These are phyloP conservation scores for Quadroppia sp. DNA, from an alignment of 2,888 invertebrate genomes.

Conservation along the genomic window DNA sequence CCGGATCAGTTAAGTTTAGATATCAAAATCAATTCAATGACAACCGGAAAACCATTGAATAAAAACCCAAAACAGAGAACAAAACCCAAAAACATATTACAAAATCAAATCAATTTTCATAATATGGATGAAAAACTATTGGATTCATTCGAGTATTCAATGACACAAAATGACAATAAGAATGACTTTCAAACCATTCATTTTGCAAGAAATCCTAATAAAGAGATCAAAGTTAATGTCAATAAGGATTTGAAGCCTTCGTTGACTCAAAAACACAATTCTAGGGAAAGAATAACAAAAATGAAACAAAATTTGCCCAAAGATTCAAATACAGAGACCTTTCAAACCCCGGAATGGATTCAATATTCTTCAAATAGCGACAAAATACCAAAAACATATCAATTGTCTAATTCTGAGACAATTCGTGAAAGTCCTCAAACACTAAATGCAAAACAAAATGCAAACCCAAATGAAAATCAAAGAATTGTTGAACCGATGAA, in stretches of 20 bases:
- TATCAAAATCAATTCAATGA: neutral
- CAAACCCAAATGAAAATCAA: neutral
- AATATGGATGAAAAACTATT: constrained; percentile 18
- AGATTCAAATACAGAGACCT: neutral
- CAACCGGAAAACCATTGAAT: neutral
- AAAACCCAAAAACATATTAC: neutral
- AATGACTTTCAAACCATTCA: constrained; percentile 19
- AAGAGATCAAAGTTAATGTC: constrained; percentile 20
- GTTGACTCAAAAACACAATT: neutral
- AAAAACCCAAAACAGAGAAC: neutral
- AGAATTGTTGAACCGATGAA: neutral
- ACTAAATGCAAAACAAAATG: neutral
- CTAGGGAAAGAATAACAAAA: neutral
- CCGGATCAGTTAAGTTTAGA: constrained; percentile 6
- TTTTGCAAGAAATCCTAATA: neutral
- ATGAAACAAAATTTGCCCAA: neutral
- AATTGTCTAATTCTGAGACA: neutral
- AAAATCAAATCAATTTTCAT: neutral
- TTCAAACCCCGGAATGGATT: neutral
- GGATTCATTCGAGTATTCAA: neutral
- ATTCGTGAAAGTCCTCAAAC: neutral
- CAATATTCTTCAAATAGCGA: neutral
- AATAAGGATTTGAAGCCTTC: neutral
- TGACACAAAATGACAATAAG: neutral
- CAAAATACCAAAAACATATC: constrained; percentile 10